Conservation (phyloP, 2,797 vertebrate genomes). For the Cossypha heuglini region DNA sequence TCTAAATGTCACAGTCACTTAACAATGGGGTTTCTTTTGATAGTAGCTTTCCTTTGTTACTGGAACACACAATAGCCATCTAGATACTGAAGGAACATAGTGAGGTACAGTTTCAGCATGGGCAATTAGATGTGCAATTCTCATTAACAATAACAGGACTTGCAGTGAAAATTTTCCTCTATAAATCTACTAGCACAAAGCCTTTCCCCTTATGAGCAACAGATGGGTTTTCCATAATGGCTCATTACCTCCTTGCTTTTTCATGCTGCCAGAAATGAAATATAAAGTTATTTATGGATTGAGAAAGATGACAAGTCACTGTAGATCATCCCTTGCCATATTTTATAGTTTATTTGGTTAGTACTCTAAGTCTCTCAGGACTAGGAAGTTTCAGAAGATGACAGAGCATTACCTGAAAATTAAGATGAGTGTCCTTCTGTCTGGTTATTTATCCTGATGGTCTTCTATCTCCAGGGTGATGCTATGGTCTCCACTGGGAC, state of each 20-base stretch:
- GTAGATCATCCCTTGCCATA: slow-evolving; percentile 65
- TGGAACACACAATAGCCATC: slow-evolving; percentile 35
- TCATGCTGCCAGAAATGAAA: slow-evolving; percentile 75
- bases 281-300: slow-evolving; percentile 78
- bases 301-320: slow-evolving; percentile 74
- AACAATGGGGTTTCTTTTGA: neutral
- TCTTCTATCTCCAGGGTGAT: slow-evolving; percentile 44
- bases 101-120: slow-evolving; percentile 58
- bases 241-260: slow-evolving; percentile 76
- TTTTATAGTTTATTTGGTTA: slow-evolving; percentile 74
- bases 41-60: slow-evolving; percentile 19
- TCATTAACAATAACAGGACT: slow-evolving; percentile 69
- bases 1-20: neutral
- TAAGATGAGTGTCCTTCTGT: slow-evolving; percentile 67
- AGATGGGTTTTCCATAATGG: slow-evolving; percentile 80
- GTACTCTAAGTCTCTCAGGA: slow-evolving; percentile 56
- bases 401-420: slow-evolving; percentile 53
- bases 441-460: slow-evolving; percentile 52
- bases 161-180: slow-evolving; percentile 61
- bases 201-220: slow-evolving; percentile 75
- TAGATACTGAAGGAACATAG: slow-evolving; percentile 53
- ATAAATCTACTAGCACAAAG: slow-evolving; percentile 57
- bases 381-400: slow-evolving; percentile 66
- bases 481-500: slow-evolving; percentile 34
- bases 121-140: slow-evolving; percentile 70